Evolutionary conservation across 2,113 vertebrate species (phyloP).

Genomic region (Sapayoa aenigma): DNA sequence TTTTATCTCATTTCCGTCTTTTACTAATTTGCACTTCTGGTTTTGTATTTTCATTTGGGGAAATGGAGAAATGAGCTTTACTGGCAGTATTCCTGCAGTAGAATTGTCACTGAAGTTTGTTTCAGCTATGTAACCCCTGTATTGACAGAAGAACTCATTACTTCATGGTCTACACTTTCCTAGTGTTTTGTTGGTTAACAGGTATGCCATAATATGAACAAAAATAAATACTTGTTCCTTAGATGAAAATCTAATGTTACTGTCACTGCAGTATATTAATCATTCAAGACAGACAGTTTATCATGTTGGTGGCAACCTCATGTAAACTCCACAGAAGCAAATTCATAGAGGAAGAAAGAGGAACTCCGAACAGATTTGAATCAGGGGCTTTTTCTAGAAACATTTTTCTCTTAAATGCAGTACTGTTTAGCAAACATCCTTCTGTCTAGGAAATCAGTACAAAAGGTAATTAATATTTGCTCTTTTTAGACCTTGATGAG

Average conservation of each 20-base stretch:
- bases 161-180: not conserved
- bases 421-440: not conserved
- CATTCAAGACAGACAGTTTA: not conserved
- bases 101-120: not conserved
- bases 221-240: not conserved
- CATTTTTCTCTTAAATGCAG: not conserved
- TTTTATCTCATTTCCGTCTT: not conserved
- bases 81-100: not conserved
- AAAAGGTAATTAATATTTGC: not conserved
- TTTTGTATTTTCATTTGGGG: not conserved
- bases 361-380: not conserved
- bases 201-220: not conserved
- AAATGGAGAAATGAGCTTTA: not conserved
- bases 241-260: not conserved
- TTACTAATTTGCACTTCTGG: rapidly evolving
- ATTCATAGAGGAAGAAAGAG: not conserved
- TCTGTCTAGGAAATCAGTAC: not conserved
- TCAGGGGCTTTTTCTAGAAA: not conserved
- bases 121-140: not conserved
- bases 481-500: conserved; percentile 80
- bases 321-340: not conserved
- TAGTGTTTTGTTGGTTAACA: not conserved
- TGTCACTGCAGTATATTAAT: not conserved
- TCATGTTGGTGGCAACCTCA: not conserved
- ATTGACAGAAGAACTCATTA: not conserved